Evolutionary conservation across 2,113 vertebrate species (phyloP), one percentile per base, ranked within the genome.

Genomic region (Strigops habroptila): DNA sequence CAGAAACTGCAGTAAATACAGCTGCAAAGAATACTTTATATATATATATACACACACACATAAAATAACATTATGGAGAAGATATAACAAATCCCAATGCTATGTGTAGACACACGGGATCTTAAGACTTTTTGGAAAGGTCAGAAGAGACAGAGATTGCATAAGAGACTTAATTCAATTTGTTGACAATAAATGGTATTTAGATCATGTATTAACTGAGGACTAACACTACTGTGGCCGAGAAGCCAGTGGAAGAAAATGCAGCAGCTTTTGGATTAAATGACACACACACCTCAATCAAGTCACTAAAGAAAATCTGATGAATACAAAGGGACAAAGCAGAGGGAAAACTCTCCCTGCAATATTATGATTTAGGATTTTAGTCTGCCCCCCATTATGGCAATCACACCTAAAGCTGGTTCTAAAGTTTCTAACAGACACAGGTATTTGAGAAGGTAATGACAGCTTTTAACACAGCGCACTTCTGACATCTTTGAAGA

Each of bases 31-130:
- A 12, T 43, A 53, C 16, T 71, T 21, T 65, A 31, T 18, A 24
- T 90, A 41, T 46, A 23, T 27, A 25, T 35, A 23, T 43, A 35
- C 37, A 35, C 4, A 4, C 23, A 35, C 57, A 28, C 33, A 62
- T 48, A 51, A 30, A 79, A 68, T 7, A 76, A 13, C 18, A 69
- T 37, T 78, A 51, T 9, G 6, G 35, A 85, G 24, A 93, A 71
- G 9, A 82, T 21, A 15, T 1, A 90, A 57, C 18, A 93, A 93
- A 82, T 44, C 12, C 16, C 44, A 51, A 6, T 8, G 27, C 19
- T n/a, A 12, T 19, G 3, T 46, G 14, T 27, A 76, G 28, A 80
- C 9, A 75, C 3, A 16, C 0, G 0, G 7, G 41, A 64, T 48
- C 14, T 76, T 76, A 48, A 79, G 68, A 53, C 6, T 33, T 51